Evolutionary conservation across 2,888 invertebrate genomes (phyloP).

Genomic region (Sturmia bella): DNA sequence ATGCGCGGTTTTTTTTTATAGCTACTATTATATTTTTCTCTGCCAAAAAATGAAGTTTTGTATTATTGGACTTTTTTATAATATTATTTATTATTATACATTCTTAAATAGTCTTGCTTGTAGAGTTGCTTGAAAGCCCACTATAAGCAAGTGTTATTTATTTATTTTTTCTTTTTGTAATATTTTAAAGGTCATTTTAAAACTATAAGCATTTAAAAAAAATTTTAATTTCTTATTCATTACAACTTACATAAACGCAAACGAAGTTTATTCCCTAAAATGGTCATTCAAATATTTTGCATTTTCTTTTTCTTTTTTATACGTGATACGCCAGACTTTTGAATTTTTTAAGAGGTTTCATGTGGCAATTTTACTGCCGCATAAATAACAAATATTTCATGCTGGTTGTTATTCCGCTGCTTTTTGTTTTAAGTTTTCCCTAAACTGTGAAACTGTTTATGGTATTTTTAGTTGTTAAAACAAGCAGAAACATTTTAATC

Average conservation of each 20-base stretch:
- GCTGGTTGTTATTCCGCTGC: conserved; percentile 14
- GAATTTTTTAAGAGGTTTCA: not conserved
- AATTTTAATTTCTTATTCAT: conserved; percentile 17
- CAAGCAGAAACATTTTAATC: conserved; percentile 31
- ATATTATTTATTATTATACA: no score
- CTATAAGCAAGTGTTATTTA: no score
- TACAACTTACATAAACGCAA: not conserved
- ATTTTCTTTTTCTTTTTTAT: not conserved
- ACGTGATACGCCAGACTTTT: conserved; percentile 2
- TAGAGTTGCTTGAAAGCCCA: no score
- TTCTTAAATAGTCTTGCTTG: no score
- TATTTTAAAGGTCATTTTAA: no score
- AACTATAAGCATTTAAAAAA: no score
- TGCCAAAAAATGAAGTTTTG: no score
- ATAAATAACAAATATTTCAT: conserved; percentile 59
- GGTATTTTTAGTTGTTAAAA: conserved; percentile 41
- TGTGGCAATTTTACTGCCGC: conserved; percentile 49
- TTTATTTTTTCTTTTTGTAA: no score
- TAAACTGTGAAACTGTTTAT: not conserved
- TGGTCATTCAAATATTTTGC: conserved; percentile 16
- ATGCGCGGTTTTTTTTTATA: no score
- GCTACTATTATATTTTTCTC: no score
- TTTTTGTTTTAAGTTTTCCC: conserved; percentile 12
- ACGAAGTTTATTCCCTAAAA: not conserved
- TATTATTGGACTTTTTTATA: no score